Percentiles rank a stretch among this genome's conserved stretches.
These are phyloP conservation scores for Aethes cnicana DNA, from an alignment of 2,888 invertebrate species.

Conservation along the genomic window DNA sequence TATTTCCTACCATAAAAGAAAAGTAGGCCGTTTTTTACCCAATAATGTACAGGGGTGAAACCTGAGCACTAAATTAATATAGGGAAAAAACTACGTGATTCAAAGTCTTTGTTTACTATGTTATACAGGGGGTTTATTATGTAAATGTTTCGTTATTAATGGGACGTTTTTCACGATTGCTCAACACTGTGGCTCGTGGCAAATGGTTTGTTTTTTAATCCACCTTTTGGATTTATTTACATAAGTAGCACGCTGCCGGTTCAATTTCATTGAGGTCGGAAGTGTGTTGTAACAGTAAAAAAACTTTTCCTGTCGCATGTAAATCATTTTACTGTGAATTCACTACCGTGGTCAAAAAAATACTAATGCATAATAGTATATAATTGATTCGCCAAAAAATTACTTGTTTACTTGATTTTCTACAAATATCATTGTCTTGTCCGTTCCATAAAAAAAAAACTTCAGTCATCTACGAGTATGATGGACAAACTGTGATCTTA, in stretches of 20 bases:
- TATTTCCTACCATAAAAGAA: conserved; percentile 70
- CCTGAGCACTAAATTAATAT: conserved; percentile 78
- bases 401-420: too few relatives aligned
- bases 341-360: too few relatives aligned
- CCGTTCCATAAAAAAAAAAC: too few relatives aligned
- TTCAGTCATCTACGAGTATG: too few relatives aligned
- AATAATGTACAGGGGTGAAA: conserved; percentile 67
- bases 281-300: neutral
- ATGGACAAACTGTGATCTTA: too few relatives aligned
- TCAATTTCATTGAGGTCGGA: conserved; percentile 12
- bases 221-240: conserved; percentile 20
- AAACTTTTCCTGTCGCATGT: too few relatives aligned
- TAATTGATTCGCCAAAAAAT: too few relatives aligned
- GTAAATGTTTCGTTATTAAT: conserved; percentile 70
- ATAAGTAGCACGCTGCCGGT: conserved; percentile 21
- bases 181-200: conserved; percentile 71
- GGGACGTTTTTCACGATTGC: conserved; percentile 67
- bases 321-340: too few relatives aligned
- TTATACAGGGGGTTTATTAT: conserved; percentile 75
- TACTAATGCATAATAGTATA: too few relatives aligned
- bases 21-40: conserved; percentile 59
- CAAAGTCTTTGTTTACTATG: conserved; percentile 67
- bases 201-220: conserved; percentile 58
- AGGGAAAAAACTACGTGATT: conserved; percentile 71
- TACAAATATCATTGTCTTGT: too few relatives aligned